Evolutionary conservation across 2,888 invertebrate species (phyloP).

Genomic region (Synergus japonicus): DNA sequence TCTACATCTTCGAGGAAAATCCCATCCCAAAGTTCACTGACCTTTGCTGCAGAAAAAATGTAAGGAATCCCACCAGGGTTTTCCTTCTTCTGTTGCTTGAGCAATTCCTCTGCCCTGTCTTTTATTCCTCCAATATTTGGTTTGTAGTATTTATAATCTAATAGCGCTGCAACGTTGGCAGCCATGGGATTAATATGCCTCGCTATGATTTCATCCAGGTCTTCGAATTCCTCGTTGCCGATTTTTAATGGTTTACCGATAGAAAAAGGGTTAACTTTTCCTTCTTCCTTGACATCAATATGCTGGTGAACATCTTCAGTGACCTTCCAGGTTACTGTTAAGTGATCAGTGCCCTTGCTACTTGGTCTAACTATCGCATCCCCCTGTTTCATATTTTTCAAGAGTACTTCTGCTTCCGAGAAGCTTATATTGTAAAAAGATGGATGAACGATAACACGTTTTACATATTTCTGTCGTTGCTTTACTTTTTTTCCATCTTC

Average conservation of each 20-base stretch:
- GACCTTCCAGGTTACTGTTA: conserved; percentile 99
- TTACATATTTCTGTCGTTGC: conserved; percentile 91
- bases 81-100: conserved; percentile 93
- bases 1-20: background rate
- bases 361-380: conserved; percentile 98
- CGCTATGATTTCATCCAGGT: conserved; percentile 99
- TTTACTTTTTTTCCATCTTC: conserved; percentile 90
- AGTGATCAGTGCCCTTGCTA: conserved; percentile 96
- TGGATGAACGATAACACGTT: conserved; percentile 98
- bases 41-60: conserved; percentile 88
- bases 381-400: conserved; percentile 96
- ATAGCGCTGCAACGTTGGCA: conserved; percentile 91
- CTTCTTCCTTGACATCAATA: conserved; percentile 96
- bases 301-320: conserved; percentile 96
- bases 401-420: conserved; percentile 93
- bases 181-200: conserved; percentile 98
- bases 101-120: conserved; percentile 91
- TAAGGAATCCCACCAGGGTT: conserved; percentile 94
- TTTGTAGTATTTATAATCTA: conserved; percentile 94
- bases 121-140: conserved; percentile 87
- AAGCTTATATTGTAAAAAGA: conserved; percentile 98
- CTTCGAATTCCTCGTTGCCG: conserved; percentile 96
- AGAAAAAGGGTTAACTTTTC: conserved; percentile 97
- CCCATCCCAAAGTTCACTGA: conserved; percentile 56
- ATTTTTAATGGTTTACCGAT: conserved; percentile 93